These are phyloP conservation scores for Bombycilla garrulus DNA, from an alignment of 2,113 vertebrate species.

Conservation along the genomic window DNA sequence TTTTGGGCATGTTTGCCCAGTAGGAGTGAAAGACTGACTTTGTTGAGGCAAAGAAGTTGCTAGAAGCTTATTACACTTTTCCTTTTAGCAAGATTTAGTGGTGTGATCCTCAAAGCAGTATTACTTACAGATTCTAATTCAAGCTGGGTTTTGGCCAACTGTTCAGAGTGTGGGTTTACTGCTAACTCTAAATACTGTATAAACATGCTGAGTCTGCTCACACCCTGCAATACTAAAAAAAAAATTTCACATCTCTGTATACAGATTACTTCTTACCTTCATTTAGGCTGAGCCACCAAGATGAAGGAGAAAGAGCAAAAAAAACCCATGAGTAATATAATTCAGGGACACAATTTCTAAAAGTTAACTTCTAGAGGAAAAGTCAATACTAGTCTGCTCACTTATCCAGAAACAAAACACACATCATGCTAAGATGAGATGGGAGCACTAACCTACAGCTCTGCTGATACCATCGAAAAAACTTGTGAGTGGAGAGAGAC, in stretches of 20 bases:
- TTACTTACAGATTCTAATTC: neutral
- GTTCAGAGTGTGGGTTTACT: neutral
- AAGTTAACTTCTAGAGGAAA: neutral
- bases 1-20: neutral
- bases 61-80: neutral
- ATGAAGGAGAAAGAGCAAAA: neutral
- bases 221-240: neutral
- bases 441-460: neutral
- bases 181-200: neutral
- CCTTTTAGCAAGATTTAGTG: neutral
- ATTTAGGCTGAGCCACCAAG: constrained; percentile 2
- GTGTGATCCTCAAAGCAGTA: neutral
- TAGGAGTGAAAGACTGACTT: neutral
- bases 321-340: neutral
- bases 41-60: neutral
- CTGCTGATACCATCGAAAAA: neutral
- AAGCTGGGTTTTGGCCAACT: neutral
- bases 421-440: neutral
- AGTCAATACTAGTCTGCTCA: neutral
- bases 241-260: neutral
- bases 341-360: neutral
- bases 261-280: neutral
- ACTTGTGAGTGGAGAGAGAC: neutral
- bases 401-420: neutral
- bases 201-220: neutral